Conservation (phyloP, 2,113 vertebrate species). For the Catagonus wagneri region DNA sequence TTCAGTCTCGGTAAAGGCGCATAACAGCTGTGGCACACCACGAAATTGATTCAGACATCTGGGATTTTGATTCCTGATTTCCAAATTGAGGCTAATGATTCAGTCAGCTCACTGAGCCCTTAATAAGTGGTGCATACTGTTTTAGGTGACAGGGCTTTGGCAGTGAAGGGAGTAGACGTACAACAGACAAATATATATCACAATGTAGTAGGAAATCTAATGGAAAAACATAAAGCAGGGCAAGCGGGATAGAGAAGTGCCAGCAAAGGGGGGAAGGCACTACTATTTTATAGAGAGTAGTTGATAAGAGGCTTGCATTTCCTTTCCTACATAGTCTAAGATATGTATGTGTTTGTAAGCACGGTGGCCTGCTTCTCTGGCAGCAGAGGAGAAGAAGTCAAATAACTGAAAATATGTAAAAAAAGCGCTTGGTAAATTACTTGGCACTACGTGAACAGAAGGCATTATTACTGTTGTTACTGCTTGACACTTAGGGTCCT, state of each 20-base stretch:
- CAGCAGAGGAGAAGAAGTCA: background rate
- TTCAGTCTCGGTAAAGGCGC: background rate
- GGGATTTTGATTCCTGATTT: background rate
- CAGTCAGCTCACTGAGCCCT: background rate
- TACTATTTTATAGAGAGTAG: background rate
- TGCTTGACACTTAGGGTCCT: conserved; percentile 2
- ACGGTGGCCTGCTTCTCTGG: background rate
- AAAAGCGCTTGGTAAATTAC: background rate
- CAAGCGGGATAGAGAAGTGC: background rate
- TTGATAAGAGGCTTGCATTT: background rate
- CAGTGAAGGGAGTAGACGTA: background rate
- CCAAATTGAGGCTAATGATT: background rate
- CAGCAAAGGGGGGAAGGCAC: background rate
- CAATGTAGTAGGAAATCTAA: background rate
- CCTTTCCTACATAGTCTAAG: background rate
- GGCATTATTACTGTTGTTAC: background rate
- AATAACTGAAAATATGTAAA: conserved; percentile 23
- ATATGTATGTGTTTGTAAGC: background rate
- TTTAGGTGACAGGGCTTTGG: background rate
- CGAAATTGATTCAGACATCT: background rate
- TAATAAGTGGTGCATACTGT: background rate
- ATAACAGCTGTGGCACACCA: background rate
- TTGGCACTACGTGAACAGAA: background rate
- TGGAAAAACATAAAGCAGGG: background rate
- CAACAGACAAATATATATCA: background rate